phyloP scores from a whole-genome alignment of 2,888 invertebrate genomes.

The Melolontha melolontha region DNA sequence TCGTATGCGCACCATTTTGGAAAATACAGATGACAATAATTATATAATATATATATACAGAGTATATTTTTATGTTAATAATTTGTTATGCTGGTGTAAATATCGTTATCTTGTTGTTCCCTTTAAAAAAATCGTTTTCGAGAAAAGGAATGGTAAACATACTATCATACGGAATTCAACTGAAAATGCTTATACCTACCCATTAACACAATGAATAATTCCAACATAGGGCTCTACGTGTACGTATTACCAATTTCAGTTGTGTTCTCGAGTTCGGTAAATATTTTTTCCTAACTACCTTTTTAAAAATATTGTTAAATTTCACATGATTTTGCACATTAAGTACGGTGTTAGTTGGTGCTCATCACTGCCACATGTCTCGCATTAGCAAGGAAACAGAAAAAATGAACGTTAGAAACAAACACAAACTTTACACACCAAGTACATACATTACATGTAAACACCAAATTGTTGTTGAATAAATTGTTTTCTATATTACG shows the following conservation, averaged over 20 bases:
- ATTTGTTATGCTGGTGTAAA: not conserved
- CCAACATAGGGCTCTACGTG: slow-evolving; percentile 57
- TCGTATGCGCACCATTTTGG: no score
- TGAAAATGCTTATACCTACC: slow-evolving; percentile 42
- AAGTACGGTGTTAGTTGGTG: slow-evolving; percentile 49
- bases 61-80: no score
- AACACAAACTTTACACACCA: slow-evolving; percentile 20
- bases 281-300: slow-evolving; percentile 1
- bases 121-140: not conserved
- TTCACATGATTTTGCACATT: slow-evolving; percentile 45
- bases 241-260: slow-evolving; percentile 53
- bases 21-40: no score
- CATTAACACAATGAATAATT: not conserved
- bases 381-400: slow-evolving; percentile 51
- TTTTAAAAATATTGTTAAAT: slow-evolving; percentile 13
- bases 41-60: no score
- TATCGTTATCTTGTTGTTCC: not conserved
- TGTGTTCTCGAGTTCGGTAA: slow-evolving; percentile 48
- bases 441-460: slow-evolving; percentile 22
- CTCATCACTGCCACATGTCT: slow-evolving; percentile 58
- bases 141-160: not conserved
- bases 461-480: slow-evolving; percentile 47
- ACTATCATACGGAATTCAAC: slow-evolving; percentile 36
- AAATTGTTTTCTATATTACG: slow-evolving; percentile 61
- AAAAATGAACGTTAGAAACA: slow-evolving; percentile 12